Evolutionary conservation across 2,113 vertebrate genomes (phyloP).

Genomic region (Litocranius walleri): DNA sequence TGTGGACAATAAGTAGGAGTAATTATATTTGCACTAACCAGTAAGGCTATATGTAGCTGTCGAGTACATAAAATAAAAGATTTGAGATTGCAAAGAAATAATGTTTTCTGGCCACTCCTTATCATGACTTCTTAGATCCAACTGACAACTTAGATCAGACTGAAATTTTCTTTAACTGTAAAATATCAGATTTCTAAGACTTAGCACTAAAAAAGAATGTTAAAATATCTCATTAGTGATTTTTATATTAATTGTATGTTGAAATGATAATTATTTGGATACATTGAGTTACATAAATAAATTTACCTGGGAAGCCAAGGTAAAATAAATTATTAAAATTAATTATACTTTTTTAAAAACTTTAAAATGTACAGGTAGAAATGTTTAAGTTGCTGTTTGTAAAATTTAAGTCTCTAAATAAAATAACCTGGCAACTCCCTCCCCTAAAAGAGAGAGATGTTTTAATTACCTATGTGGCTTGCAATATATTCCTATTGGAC

Average conservation of each 20-base stretch:
- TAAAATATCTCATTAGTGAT: slow-evolving; percentile 7
- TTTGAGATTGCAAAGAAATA: neutral
- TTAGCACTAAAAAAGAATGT: neutral
- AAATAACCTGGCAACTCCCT: neutral
- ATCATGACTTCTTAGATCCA: neutral
- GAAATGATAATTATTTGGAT: neutral
- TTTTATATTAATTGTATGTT: neutral
- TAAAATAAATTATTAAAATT: neutral
- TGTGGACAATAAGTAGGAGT: neutral
- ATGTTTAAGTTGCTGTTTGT: neutral
- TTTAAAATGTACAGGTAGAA: neutral
- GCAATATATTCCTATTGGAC: neutral
- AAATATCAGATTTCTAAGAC: neutral
- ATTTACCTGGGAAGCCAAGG: neutral
- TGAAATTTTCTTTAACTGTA: neutral
- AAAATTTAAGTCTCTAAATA: neutral
- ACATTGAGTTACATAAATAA: neutral
- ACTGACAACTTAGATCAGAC: neutral
- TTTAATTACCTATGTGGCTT: neutral
- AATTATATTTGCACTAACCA: neutral
- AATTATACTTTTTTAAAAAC: neutral
- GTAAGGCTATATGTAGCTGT: too few relatives aligned
- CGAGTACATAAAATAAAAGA: neutral
- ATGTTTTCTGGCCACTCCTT: neutral
- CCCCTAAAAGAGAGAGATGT: neutral